phyloP scores from a whole-genome alignment of 1,140 invertebrate genomes.

The Aphelenchoides fujianensis region DNA sequence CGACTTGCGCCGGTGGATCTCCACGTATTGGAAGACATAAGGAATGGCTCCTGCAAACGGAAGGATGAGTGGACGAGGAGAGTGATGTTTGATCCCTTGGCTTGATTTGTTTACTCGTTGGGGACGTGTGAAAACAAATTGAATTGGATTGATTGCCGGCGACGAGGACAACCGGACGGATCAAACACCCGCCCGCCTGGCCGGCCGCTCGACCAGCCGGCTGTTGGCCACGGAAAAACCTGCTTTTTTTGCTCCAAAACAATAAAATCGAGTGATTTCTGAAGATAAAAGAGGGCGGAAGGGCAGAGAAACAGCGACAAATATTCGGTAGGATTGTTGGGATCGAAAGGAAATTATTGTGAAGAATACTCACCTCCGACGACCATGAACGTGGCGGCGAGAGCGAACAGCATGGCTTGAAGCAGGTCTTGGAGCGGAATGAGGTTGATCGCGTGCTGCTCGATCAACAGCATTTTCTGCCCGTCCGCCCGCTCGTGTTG shows the following conservation, averaged over 20 bases:
- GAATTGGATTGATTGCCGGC: too few species aligned
- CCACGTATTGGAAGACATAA: slow-evolving; percentile 70
- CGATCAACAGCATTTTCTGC: slow-evolving; percentile 30
- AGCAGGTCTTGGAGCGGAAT: slow-evolving; percentile 19
- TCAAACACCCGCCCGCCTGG: too few species aligned
- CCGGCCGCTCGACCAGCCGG: too few species aligned
- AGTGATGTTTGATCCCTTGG: slow-evolving; percentile 18
- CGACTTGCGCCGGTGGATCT: slow-evolving; percentile 83
- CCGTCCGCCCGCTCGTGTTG: too few species aligned
- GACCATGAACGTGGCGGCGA: slow-evolving; percentile 46
- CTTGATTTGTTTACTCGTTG: too few species aligned
- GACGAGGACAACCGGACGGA: too few species aligned
- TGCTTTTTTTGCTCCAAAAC: slow-evolving; percentile 16
- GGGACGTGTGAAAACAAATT: too few species aligned
- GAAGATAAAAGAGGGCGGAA: too few species aligned
- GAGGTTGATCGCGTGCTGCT: slow-evolving; percentile 28
- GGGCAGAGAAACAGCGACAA: too few species aligned
- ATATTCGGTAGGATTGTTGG: too few species aligned
- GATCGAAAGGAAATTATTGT: too few species aligned
- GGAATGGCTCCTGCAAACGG: slow-evolving; percentile 53
- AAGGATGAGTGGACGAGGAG: not conserved
- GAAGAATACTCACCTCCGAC: slow-evolving; percentile 38
- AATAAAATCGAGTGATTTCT: too few species aligned
- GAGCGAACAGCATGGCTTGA: slow-evolving; percentile 26
- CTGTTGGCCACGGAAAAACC: slow-evolving; percentile 23